Evolutionary conservation across 2,888 invertebrate species (phyloP).

Genomic region (Cantharis flavilabris): DNA sequence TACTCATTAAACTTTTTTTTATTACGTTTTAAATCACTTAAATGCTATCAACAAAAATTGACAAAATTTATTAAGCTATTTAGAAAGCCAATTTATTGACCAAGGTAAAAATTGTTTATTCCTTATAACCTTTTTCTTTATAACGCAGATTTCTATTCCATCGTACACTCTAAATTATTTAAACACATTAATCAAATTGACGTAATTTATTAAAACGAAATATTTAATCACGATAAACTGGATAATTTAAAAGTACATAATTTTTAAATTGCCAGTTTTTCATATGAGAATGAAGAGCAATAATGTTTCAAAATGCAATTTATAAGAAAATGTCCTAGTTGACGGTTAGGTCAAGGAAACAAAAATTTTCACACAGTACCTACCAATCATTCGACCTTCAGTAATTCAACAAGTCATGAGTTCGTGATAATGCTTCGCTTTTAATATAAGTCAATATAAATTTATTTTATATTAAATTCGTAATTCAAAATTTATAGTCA

Average conservation of each 20-base stretch:
- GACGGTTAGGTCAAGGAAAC: conserved; percentile 18
- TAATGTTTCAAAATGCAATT: background rate
- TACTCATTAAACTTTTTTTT: background rate
- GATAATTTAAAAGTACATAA: background rate
- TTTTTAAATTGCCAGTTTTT: background rate
- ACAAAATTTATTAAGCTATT: background rate
- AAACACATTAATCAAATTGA: background rate
- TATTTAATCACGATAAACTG: background rate
- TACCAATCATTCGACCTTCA: conserved; percentile 22
- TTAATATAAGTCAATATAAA: background rate
- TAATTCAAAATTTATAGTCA: background rate
- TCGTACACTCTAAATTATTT: background rate
- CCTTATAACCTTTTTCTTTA: background rate
- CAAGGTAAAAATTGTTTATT: background rate
- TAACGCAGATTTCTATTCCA: background rate
- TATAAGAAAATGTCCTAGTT: background rate
- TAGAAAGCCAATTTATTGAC: background rate
- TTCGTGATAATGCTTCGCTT: conserved; percentile 1
- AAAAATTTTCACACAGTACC: conserved; percentile 9
- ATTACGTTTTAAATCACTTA: background rate
- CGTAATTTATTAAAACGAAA: background rate
- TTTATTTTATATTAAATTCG: background rate
- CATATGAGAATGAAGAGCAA: background rate
- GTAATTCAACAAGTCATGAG: conserved; percentile 8
- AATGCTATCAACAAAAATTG: background rate